Base-by-base conservation (phyloP, 2,797 vertebrate species). In the Mormyrus hasselquistii region DNA sequence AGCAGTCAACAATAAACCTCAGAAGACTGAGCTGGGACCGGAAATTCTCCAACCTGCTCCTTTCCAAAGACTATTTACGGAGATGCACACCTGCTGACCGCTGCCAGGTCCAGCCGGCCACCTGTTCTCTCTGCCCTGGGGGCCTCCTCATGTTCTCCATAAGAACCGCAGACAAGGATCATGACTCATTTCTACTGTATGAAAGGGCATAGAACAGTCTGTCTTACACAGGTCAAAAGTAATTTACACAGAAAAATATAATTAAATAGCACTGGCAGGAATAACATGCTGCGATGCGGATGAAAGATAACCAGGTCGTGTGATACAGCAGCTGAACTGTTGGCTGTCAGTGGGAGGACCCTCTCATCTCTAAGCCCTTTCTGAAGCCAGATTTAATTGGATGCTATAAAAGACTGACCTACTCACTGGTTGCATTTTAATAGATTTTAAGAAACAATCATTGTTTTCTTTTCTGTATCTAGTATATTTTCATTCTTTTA, bases 361-460 rank as follows among this genome's bases (percentile, higher is more conserved):
- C 29, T 57, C 29, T 41, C 85, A 86, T 86, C 85, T n/a, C 52
- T 19, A 52, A n/a, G 22, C 52, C 85, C 12, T 86, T 41, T 19
- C 19, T 14, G 22, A 86, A 86, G 52, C 29, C 29, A 0, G n/a
- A 34, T 55, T 86, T 86, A 86, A 86, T 57, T 25, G 84, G 52
- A 86, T 34, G 47, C 84, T 86, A 38, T 55, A 86, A 57, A 57
- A 57, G 49, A 86, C 52, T 50, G 6, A 25, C 14, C 50, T 34
- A 86, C 84, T 86, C 52, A 50, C 84, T 14, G 50, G 49, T 55
- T 86, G 47, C 50, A 55, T 86, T 86, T 53, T 53, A 86, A 86
- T 86, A 86, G 84, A 86, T 53, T 86, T 34, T 34, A 22, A 53
- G 22, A 22, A 29, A 14, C 49, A 53, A 3, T 57, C 52, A 34